Evolutionary conservation across 2,113 vertebrate species (phyloP).

Genomic region (Atherinomorus stipes): DNA sequence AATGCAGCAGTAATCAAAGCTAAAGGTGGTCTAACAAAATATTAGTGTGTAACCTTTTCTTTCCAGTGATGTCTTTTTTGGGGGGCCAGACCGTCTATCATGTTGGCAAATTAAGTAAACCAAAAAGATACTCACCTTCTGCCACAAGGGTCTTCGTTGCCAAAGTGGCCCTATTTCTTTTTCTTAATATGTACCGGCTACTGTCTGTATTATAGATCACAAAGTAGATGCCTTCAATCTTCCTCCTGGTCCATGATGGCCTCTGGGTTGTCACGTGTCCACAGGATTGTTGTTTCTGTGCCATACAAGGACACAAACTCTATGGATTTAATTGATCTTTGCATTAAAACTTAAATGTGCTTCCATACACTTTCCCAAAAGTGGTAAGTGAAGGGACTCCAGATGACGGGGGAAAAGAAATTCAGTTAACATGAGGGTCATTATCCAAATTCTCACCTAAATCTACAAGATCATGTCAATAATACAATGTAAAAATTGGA

Average conservation of each 20-base stretch:
- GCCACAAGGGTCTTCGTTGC: background rate
- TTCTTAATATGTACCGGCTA: slow-evolving; percentile 5
- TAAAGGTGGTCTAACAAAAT: no score
- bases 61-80: no score
- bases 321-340: fast-evolving
- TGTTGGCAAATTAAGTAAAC: background rate
- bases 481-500: no score
- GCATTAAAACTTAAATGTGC: fast-evolving
- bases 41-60: no score
- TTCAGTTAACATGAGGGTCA: background rate
- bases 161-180: fast-evolving
- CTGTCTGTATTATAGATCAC: slow-evolving; percentile 1
- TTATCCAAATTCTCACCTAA: no score
- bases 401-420: slow-evolving; percentile 6
- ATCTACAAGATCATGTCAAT: no score
- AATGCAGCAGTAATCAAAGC: no score
- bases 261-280: background rate
- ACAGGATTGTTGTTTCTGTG: slow-evolving; percentile 1
- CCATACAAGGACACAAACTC: fast-evolving
- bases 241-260: background rate
- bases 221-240: fast-evolving
- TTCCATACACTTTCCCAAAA: background rate
- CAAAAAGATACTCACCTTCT: slow-evolving; percentile 18
- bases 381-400: background rate
- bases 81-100: no score